These are phyloP conservation scores for Erethizon dorsatum DNA, from an alignment of 2,797 vertebrate species.

Conservation along the genomic window DNA sequence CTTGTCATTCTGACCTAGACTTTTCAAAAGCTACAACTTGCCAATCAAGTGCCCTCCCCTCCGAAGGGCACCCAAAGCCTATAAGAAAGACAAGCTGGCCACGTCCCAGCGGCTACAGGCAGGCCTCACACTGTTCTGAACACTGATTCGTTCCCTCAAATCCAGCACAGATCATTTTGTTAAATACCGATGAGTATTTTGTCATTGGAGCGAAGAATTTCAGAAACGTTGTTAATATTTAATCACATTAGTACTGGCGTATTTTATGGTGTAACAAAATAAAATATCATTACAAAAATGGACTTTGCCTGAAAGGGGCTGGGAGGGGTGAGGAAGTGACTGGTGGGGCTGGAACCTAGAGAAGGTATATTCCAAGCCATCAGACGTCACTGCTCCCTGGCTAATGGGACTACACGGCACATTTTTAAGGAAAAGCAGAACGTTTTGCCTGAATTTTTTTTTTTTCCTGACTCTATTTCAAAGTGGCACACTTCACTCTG, in stretches of 20 bases:
- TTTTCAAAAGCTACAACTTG: background rate
- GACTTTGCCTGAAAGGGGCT: conserved; percentile 5
- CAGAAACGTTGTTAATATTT: conserved; percentile 86
- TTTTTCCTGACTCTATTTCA: background rate
- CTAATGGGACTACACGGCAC: background rate
- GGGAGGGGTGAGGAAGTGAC: background rate
- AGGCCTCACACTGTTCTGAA: background rate
- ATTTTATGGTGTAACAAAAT: conserved; percentile 84
- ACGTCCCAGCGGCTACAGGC: background rate
- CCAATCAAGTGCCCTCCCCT: background rate
- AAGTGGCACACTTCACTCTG: conserved; percentile 61
- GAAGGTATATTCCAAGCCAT: background rate
- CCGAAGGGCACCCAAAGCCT: conserved; percentile 16
- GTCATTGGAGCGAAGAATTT: conserved; percentile 80
- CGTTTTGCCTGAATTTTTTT: background rate
- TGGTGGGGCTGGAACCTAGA: background rate
- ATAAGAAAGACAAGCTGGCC: conserved; percentile 34
- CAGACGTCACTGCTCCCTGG: background rate
- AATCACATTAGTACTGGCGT: conserved; percentile 83
- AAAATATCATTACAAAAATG: conserved; percentile 80
- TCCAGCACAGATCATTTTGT: conserved; percentile 53
- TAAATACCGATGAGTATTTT: conserved; percentile 75
- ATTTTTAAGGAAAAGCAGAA: conserved; percentile 2
- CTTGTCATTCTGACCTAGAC: conserved; percentile 12
- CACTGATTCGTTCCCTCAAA: background rate